Evolutionary conservation across 2,797 vertebrate species (phyloP).

Genomic region (Meriones psammophilus): DNA sequence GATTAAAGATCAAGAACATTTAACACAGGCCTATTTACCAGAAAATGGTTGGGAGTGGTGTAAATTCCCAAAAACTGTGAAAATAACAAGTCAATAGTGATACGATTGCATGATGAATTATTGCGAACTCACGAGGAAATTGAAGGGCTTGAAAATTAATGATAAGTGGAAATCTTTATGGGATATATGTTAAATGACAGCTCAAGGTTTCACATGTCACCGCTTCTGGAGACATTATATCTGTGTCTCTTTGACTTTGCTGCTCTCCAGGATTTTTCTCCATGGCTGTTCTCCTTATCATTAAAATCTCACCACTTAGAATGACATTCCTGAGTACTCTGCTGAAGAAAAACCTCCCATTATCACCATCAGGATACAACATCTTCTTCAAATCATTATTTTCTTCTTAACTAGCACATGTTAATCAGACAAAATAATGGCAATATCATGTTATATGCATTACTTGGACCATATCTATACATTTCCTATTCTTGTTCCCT

Average conservation of each 20-base stretch:
- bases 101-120: not conserved
- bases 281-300: not conserved
- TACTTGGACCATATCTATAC: too few species aligned
- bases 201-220: not conserved
- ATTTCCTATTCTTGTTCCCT: not conserved
- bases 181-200: not conserved
- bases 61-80: not conserved
- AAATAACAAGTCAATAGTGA: not conserved
- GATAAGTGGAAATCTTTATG: not conserved
- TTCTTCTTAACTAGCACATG: not conserved
- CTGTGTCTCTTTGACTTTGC: not conserved
- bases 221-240: not conserved
- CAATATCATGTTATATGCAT: not conserved
- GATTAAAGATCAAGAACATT: not conserved
- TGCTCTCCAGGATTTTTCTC: not conserved
- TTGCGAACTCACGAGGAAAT: not conserved
- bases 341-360: not conserved
- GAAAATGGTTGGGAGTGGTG: not conserved
- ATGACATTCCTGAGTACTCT: not conserved
- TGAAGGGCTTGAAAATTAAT: not conserved
- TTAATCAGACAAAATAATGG: not conserved
- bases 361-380: too few species aligned
- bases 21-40: not conserved
- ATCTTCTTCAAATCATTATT: not conserved
- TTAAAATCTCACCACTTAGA: not conserved